A percentile compares a stretch with the other conserved stretches of the same genome.
These are phyloP conservation scores for Stichopus horrens DNA, from an alignment of 53 echinoderm and acorn worm species.

Conservation along the genomic window DNA sequence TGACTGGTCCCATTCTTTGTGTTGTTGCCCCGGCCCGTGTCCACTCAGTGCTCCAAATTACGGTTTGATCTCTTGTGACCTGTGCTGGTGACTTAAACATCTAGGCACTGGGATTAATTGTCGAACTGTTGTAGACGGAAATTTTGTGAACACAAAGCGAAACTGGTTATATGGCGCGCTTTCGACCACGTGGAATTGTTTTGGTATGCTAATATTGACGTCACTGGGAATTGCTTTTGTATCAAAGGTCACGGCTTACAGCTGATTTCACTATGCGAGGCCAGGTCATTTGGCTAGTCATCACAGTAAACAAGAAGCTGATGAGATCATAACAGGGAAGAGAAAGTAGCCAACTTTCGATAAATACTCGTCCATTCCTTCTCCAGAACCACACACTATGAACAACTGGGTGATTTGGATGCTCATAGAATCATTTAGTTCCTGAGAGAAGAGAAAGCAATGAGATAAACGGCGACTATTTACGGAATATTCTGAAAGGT, in stretches of 20 bases:
- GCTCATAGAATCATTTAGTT: neutral
- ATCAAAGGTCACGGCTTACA: neutral
- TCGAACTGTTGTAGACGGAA: too few relatives aligned
- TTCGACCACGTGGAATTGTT: conserved; percentile 35
- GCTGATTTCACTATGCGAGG: conserved; percentile 42
- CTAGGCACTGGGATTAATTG: too few relatives aligned
- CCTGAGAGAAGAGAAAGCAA: neutral
- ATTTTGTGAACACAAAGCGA: neutral
- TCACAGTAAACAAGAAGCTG: neutral
- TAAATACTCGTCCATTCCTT: neutral
- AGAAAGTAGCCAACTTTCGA: neutral
- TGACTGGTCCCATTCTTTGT: too few relatives aligned
- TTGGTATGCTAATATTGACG: conserved; percentile 44
- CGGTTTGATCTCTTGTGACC: too few relatives aligned
- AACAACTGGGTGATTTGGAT: neutral
- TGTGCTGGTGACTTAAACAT: too few relatives aligned
- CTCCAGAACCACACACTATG: neutral
- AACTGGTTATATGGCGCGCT: neutral
- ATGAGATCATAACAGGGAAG: conserved; percentile 17
- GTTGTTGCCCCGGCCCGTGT: too few relatives aligned
- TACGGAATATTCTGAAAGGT: neutral
- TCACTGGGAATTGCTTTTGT: conserved; percentile 9
- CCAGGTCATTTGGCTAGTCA: conserved; percentile 18
- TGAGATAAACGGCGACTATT: neutral
- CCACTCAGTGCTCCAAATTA: too few relatives aligned